phyloP scores from a whole-genome alignment of 2,888 invertebrate genomes.

The Petrolisthes manimaculis region DNA sequence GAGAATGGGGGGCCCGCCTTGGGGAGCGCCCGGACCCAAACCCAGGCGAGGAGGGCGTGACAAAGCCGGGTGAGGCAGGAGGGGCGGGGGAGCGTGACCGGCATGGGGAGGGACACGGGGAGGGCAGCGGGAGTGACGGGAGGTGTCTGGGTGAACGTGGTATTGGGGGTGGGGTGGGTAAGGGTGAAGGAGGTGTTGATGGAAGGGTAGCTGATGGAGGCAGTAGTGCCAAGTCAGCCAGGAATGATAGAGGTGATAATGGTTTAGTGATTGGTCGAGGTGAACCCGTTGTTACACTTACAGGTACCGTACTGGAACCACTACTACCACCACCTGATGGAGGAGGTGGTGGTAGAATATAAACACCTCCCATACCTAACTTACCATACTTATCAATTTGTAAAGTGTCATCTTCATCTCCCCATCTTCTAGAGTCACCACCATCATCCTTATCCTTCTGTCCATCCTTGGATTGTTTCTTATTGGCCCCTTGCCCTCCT shows the following conservation, averaged over 20 bases:
- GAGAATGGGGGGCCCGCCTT: too few species aligned
- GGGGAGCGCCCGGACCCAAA: too few species aligned
- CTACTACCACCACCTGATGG: too few species aligned
- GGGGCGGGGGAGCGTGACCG: background rate
- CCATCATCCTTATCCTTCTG: conserved; percentile 50
- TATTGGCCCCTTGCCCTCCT: background rate
- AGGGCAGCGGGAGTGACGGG: conserved; percentile 15
- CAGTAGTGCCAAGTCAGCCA: conserved; percentile 19
- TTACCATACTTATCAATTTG: too few species aligned
- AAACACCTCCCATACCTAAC: too few species aligned
- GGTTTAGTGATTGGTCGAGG: conserved; percentile 13
- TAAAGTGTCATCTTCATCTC: too few species aligned
- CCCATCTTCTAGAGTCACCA: too few species aligned
- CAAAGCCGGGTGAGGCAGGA: background rate
- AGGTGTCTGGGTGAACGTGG: conserved; percentile 6
- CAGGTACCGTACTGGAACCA: too few species aligned
- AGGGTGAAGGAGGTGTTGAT: conserved; percentile 8
- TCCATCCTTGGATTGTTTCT: conserved; percentile 24
- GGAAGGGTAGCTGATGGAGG: conserved; percentile 1
- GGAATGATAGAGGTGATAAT: conserved; percentile 19
- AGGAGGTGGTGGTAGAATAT: too few species aligned
- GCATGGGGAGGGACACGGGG: background rate
- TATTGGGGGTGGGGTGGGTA: conserved; percentile 16
- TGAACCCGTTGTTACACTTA: conserved; percentile 20
- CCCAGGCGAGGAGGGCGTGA: conserved; percentile 2